phyloP scores from a whole-genome alignment of 2,113 vertebrate species.

The Pontoporia blainvillei region DNA sequence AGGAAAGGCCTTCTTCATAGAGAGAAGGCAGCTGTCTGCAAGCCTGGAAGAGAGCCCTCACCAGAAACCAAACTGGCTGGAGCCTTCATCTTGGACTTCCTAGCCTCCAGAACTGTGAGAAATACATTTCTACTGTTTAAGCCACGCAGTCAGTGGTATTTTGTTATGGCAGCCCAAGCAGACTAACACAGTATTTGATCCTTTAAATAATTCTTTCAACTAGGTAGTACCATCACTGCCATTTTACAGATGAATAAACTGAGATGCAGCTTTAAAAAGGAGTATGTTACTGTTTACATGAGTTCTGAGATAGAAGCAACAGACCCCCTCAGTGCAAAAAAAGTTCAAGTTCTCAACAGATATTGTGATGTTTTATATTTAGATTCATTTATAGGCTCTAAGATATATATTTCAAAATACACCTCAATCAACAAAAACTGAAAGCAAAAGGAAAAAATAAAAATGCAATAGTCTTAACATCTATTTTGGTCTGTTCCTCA shows the following conservation, averaged over 20 bases:
- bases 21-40: neutral
- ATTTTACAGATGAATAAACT: neutral
- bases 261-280: neutral
- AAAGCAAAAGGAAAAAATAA: neutral
- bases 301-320: neutral
- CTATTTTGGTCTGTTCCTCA: neutral
- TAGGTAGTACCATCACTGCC: neutral
- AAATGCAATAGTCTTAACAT: neutral
- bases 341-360: neutral
- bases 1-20: neutral
- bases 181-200: neutral
- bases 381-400: neutral
- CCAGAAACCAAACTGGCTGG: neutral
- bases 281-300: neutral
- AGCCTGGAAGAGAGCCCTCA: neutral
- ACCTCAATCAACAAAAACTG: neutral
- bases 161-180: neutral
- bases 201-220: neutral
- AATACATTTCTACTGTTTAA: neutral
- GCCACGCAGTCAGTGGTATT: neutral
- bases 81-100: neutral
- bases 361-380: neutral
- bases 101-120: neutral
- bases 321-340: neutral
- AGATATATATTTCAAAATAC: neutral